These are phyloP conservation scores for Podabrus alpinus DNA, from an alignment of 2,888 invertebrate genomes.

Conservation along the genomic window DNA sequence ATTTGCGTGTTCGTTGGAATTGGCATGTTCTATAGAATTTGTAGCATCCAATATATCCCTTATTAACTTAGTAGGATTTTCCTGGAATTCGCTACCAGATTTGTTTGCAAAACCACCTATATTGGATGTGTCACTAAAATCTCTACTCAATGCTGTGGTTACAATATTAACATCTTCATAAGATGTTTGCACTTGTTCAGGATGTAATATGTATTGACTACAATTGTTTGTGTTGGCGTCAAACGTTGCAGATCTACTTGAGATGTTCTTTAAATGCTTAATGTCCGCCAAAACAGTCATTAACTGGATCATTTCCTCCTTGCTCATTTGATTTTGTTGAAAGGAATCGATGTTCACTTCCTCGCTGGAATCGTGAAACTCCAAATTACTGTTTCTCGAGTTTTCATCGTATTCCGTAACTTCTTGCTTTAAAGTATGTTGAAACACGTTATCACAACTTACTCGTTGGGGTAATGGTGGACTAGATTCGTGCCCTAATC, in stretches of 20 bases:
- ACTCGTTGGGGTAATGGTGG: constrained; percentile 12
- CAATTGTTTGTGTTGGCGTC: not conserved
- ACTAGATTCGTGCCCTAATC: constrained; percentile 16
- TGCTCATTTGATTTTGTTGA: constrained; percentile 19
- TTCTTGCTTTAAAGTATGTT: constrained; percentile 15
- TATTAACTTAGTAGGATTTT: not conserved
- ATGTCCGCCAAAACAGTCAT: constrained; percentile 19
- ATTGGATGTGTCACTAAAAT: not conserved
- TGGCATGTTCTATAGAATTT: not conserved
- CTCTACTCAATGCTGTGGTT: not conserved
- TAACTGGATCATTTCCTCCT: constrained; percentile 23
- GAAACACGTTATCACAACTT: constrained; percentile 13
- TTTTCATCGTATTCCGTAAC: constrained; percentile 12
- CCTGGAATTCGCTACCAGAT: not conserved
- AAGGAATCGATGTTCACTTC: constrained; percentile 10
- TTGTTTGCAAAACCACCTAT: not conserved
- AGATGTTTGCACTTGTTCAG: not conserved
- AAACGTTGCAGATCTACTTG: not conserved
- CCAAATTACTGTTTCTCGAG: constrained; percentile 6
- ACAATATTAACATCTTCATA: not conserved
- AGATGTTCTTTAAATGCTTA: constrained; percentile 18
- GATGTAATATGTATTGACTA: not conserved
- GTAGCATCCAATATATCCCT: not conserved
- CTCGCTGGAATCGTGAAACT: constrained; percentile 10
- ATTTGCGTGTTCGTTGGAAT: no score